Percentiles rank a stretch among this genome's conserved stretches.
phyloP scores from a whole-genome alignment of 1,140 invertebrate genomes.

The Zophobas morio region DNA sequence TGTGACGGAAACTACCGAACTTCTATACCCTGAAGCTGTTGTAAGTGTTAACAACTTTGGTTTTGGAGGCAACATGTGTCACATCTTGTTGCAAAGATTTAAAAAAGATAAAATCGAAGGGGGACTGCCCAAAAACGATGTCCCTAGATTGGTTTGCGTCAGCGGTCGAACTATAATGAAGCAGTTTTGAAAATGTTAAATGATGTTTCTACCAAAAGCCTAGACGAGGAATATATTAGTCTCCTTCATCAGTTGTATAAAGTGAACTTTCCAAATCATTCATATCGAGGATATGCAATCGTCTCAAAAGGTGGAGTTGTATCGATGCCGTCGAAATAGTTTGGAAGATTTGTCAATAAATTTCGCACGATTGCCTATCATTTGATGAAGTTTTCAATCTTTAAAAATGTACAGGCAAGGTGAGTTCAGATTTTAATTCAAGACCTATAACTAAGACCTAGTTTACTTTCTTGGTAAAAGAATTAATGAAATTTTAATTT shows the following conservation, averaged over 20 bases:
- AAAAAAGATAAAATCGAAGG: conserved; percentile 71
- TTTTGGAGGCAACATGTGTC: conserved; percentile 77
- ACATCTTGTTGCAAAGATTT: conserved; percentile 76
- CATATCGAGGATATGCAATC: conserved; percentile 74
- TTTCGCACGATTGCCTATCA: no score
- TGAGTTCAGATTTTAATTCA: no score
- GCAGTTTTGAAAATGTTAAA: conserved; percentile 79
- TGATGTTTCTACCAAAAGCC: conserved; percentile 72
- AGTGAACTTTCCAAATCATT: conserved; percentile 71
- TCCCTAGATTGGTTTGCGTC: conserved; percentile 76
- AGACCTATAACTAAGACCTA: no score
- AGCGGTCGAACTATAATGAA: conserved; percentile 76
- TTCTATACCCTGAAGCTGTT: conserved; percentile 73
- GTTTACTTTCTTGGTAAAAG: no score
- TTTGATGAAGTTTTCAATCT: no score
- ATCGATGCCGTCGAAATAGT: no score
- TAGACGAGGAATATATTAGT: conserved; percentile 73
- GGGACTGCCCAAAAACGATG: conserved; percentile 65
- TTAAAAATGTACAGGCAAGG: no score
- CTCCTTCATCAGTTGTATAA: conserved; percentile 69
- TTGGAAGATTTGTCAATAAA: no score
- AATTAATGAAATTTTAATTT: no score
- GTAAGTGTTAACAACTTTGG: conserved; percentile 76
- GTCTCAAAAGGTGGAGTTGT: conserved; percentile 54
- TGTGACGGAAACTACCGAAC: conserved; percentile 76